Evolutionary conservation across 2,113 vertebrate species (phyloP).

Genomic region (Pheucticus melanocephalus): DNA sequence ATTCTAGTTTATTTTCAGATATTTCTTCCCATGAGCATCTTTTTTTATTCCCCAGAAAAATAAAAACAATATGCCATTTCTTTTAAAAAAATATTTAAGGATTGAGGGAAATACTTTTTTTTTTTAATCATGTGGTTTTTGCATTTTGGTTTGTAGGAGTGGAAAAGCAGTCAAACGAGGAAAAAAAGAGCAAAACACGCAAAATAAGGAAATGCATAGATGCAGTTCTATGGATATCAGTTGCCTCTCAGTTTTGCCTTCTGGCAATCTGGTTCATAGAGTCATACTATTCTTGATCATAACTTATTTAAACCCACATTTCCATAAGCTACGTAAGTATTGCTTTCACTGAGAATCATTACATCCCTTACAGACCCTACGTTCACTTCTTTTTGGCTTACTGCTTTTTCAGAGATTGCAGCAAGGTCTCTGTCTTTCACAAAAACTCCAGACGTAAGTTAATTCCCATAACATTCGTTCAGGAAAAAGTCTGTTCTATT

Average conservation of each 20-base stretch:
- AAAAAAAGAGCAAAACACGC: background rate
- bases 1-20: background rate
- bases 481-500: background rate
- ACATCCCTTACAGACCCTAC: background rate
- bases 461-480: background rate
- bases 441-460: background rate
- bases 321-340: background rate
- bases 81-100: background rate
- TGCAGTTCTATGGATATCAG: background rate
- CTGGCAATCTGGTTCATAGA: background rate
- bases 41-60: background rate
- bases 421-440: background rate
- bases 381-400: background rate
- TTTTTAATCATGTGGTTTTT: background rate
- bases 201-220: background rate
- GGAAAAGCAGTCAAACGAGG: background rate
- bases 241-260: background rate
- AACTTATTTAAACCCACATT: background rate
- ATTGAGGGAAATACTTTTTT: background rate
- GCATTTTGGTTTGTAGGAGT: background rate
- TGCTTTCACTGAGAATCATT: background rate
- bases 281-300: background rate
- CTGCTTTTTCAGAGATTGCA: background rate
- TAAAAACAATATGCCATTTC: background rate
- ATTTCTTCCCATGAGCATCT: fast-evolving